A percentile compares a stretch with the other conserved stretches of the same genome.
Evolutionary conservation across 1,140 invertebrate species (phyloP).

Genomic region (Pygmarrhopalites habei): DNA sequence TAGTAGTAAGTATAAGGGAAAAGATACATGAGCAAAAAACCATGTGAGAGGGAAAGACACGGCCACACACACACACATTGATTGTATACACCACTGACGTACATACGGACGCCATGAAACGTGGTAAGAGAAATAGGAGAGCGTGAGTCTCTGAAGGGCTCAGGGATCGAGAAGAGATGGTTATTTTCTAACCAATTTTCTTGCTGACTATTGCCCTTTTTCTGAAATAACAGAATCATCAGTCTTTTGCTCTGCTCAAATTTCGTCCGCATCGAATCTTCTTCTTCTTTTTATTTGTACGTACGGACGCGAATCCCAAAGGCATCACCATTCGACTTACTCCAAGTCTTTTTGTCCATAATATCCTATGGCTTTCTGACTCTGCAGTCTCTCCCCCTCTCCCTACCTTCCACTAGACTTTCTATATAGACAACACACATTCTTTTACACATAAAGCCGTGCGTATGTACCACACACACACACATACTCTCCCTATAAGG

Average conservation of each 20-base stretch:
- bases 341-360: slow-evolving; percentile 7
- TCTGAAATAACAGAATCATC: slow-evolving; percentile 36
- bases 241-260: slow-evolving; percentile 28
- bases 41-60: background rate
- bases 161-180: slow-evolving; percentile 15
- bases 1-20: slow-evolving; percentile 1
- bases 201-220: slow-evolving; percentile 39
- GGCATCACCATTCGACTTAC: slow-evolving; percentile 15
- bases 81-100: background rate
- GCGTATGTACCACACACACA: too few species aligned
- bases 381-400: background rate
- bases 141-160: slow-evolving; percentile 7
- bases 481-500: too few species aligned
- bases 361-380: slow-evolving; percentile 8
- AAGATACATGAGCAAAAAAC: slow-evolving; percentile 8
- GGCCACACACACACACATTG: background rate
- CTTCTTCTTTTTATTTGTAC: slow-evolving; percentile 14
- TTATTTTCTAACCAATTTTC: slow-evolving; percentile 36
- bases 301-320: slow-evolving; percentile 22
- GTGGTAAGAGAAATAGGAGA: slow-evolving; percentile 7
- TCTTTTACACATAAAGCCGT: too few species aligned
- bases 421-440: too few species aligned
- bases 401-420: too few species aligned
- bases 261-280: slow-evolving; percentile 29
- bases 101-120: too few species aligned